These are phyloP conservation scores for Malurus cyaneus DNA, from an alignment of 2,113 vertebrate genomes.

Conservation along the genomic window DNA sequence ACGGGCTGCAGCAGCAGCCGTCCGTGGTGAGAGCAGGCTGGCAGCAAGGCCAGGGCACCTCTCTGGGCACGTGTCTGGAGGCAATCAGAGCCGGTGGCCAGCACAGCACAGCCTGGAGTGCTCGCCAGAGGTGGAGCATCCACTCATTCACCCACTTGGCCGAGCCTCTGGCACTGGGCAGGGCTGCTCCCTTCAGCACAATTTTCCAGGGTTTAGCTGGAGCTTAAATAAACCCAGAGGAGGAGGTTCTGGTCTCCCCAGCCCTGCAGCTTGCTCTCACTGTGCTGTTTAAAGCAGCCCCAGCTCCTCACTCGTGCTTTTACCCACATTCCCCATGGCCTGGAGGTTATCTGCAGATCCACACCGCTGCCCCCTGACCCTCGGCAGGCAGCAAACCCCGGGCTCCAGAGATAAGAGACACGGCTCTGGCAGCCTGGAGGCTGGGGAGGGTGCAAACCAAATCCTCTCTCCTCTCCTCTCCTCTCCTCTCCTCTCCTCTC, in stretches of 20 bases:
- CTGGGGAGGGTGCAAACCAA: background rate
- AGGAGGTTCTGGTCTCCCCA: background rate
- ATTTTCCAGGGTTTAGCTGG: background rate
- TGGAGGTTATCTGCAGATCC: background rate
- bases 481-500: too few relatives aligned
- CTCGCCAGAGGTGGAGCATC: background rate
- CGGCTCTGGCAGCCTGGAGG: background rate
- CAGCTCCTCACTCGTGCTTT: background rate
- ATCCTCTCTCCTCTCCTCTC: background rate
- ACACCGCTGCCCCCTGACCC: background rate
- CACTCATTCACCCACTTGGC: background rate
- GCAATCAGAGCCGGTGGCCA: background rate
- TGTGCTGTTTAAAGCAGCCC: fast-evolving
- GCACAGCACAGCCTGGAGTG: background rate
- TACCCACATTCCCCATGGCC: background rate
- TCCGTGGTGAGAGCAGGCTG: background rate
- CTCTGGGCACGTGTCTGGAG: background rate
- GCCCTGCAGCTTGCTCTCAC: fast-evolving
- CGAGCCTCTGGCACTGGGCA: background rate
- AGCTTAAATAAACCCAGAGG: background rate
- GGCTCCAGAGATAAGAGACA: background rate
- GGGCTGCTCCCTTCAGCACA: background rate
- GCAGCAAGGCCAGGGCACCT: background rate
- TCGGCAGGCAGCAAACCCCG: background rate
- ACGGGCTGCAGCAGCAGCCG: background rate